phyloP scores from a whole-genome alignment of 2,888 invertebrate species.

The Harmothoe impar region DNA sequence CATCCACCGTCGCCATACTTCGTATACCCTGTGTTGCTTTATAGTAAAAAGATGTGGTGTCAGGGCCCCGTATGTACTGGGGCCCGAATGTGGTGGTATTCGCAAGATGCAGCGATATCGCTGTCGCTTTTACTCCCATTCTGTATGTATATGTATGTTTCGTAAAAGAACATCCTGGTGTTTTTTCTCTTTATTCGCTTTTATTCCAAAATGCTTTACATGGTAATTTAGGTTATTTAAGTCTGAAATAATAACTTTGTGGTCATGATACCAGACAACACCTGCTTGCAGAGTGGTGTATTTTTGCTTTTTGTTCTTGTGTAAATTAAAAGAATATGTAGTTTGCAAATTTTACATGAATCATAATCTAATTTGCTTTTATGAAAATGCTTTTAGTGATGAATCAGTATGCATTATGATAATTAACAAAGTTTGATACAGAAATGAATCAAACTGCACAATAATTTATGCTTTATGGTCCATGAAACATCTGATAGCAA shows the following conservation, averaged over 20 bases:
- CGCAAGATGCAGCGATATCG: not conserved
- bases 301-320: too few species aligned
- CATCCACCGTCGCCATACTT: not conserved
- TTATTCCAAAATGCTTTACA: not conserved
- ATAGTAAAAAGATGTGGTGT: slow-evolving; percentile 41
- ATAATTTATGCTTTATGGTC: too few species aligned
- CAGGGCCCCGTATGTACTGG: slow-evolving; percentile 17
- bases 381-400: too few species aligned
- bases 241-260: not conserved
- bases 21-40: slow-evolving; percentile 51
- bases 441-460: too few species aligned
- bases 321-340: too few species aligned
- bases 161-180: not conserved
- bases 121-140: slow-evolving; percentile 14
- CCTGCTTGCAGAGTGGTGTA: too few species aligned
- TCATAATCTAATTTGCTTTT: too few species aligned
- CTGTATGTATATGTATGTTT: slow-evolving; percentile 18
- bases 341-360: too few species aligned
- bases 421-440: too few species aligned
- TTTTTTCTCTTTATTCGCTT: not conserved
- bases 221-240: not conserved
- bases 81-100: not conserved
- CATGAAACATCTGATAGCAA: too few species aligned
- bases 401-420: too few species aligned
- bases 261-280: too few species aligned